Conservation (phyloP, 2,797 vertebrate species). For the Halcyon leucocephala region DNA sequence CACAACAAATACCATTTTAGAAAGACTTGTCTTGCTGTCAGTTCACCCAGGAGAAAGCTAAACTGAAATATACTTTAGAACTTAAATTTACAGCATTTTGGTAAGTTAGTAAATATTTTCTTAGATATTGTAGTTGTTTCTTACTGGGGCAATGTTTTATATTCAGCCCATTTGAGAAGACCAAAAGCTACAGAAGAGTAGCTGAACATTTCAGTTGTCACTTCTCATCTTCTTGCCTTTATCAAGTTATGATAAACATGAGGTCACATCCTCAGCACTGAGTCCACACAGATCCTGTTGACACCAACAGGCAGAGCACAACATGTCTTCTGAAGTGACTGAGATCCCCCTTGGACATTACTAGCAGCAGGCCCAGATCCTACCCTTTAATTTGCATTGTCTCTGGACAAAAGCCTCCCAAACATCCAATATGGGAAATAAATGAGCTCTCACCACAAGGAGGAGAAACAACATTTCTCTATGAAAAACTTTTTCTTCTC, state of each 20-base stretch:
- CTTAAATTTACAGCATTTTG: background rate
- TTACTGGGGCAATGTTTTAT: background rate
- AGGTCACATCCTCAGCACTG: background rate
- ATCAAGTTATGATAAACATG: background rate
- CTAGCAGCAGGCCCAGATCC: background rate
- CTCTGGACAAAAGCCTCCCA: background rate
- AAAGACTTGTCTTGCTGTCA: background rate
- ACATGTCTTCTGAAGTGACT: background rate
- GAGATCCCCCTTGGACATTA: background rate
- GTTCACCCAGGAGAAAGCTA: background rate
- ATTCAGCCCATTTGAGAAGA: background rate
- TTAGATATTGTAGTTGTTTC: background rate
- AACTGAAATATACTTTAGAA: background rate
- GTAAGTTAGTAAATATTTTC: background rate
- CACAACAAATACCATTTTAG: background rate
- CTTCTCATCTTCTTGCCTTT: background rate
- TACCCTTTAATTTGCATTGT: background rate
- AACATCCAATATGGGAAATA: background rate
- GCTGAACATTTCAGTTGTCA: background rate
- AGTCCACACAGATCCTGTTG: background rate
- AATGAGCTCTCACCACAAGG: background rate
- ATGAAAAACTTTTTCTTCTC: background rate
- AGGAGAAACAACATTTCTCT: background rate
- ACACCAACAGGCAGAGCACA: background rate
- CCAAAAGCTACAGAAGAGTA: background rate